Evolutionary conservation across 2,797 vertebrate genomes (phyloP), one percentile per base, ranked within the genome.

Genomic region (Myripristis jacobus): DNA sequence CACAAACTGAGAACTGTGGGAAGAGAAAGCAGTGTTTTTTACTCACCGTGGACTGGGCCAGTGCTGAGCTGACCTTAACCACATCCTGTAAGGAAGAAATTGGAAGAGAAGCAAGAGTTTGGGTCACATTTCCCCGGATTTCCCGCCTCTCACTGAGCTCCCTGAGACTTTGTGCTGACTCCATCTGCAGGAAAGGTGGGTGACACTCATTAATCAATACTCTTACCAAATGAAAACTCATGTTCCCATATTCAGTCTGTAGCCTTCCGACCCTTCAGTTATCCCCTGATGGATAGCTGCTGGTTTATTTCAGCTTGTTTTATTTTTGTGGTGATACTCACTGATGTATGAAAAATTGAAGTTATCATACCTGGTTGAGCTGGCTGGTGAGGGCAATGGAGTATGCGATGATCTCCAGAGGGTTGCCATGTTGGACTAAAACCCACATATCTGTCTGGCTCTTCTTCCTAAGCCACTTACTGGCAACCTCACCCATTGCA

Each of bases 381-480:
- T 87, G 88, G 47, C 92, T 95, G 59, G 78, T 90, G 61, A 96
- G 81, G 0, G 93, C 93, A 3, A 94, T 79, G 38, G 93, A 87
- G 72, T 91, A 95, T 0, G 91, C 88, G 16, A 95, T 83, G 62
- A 95, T 90, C 66, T 93, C 84, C 38, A 94, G 92, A 31, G 92
- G 91, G 82, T 95, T 94, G n/a, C 93, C 93, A 58, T 88, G 91
- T 77, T 94, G 92, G 56, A 92, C 47, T 22, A 94, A 76, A 60
- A 76, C 73, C 87, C 85, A 84, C 36, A 95, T 77, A 51, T 93
- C 89, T 2, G 75, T 88, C 66, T 87, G 87, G 63, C 88, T 92
- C 75, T 92, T 93, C 53, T 87, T 87, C 82, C 70, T 91, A 64
- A 95, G 85, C 94, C 93, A 94, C 44, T 86, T 74, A n/a, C 61